Evolutionary conservation across 2,888 invertebrate genomes (phyloP).

Genomic region (Drosophila phalerata): DNA sequence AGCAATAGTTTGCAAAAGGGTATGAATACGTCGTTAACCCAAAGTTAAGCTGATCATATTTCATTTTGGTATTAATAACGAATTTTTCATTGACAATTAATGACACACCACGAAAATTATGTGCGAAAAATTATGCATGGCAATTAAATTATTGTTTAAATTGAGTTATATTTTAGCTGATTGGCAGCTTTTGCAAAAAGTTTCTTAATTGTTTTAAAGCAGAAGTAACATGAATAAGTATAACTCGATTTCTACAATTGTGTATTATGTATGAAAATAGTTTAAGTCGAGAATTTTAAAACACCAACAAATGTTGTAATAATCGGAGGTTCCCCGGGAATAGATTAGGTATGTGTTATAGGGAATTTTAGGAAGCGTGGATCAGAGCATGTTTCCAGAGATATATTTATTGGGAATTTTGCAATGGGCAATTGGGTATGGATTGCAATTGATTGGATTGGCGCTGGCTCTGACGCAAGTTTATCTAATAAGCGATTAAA

Average conservation of each 20-base stretch:
- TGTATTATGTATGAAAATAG: too few species aligned
- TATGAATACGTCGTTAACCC: neutral
- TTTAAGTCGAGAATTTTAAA: too few species aligned
- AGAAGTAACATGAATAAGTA: neutral
- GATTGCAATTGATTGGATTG: constrained; percentile 64
- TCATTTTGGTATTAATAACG: constrained; percentile 33
- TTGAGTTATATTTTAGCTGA: constrained; percentile 15
- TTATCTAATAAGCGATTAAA: constrained; percentile 69
- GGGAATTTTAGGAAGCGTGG: too few species aligned
- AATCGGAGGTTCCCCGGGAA: too few species aligned
- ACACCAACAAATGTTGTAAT: too few species aligned
- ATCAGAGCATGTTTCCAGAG: constrained; percentile 13
- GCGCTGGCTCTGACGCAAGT: constrained; percentile 36
- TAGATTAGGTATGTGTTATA: too few species aligned
- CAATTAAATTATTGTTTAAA: constrained; percentile 57
- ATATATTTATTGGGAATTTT: constrained; percentile 24
- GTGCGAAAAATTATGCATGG: constrained; percentile 39
- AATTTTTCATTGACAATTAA: constrained; percentile 46
- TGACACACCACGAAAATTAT: constrained; percentile 38
- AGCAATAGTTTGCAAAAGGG: neutral
- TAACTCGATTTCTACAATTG: neutral
- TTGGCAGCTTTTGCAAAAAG: neutral
- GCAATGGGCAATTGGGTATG: constrained; percentile 13
- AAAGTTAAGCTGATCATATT: neutral
- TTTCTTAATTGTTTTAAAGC: constrained; percentile 7